phyloP scores from a whole-genome alignment of 2,797 vertebrate genomes.

The Eulemur mongoz region DNA sequence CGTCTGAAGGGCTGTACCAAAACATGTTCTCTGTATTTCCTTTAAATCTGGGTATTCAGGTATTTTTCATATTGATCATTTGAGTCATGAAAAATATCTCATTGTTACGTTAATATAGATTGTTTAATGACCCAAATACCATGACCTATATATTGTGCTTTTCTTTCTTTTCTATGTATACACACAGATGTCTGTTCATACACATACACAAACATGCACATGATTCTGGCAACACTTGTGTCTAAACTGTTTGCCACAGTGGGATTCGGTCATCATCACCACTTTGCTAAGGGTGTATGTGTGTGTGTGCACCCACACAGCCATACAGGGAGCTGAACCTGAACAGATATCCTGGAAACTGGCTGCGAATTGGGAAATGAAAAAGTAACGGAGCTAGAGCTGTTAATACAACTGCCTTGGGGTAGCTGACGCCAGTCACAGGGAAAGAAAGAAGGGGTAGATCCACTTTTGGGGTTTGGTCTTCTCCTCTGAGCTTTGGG shows the following conservation, averaged over 20 bases:
- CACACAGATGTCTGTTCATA: neutral
- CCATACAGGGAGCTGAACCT: fast-evolving
- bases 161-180: neutral
- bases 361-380: neutral
- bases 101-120: neutral
- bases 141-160: neutral
- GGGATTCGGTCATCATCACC: neutral
- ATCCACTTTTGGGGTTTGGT: neutral
- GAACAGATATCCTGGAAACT: neutral
- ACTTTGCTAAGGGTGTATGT: neutral
- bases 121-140: neutral
- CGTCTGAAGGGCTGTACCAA: neutral
- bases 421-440: neutral
- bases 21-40: neutral
- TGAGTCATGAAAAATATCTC: neutral
- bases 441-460: neutral
- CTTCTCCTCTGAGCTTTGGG: neutral
- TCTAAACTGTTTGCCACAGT: neutral
- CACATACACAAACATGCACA: neutral
- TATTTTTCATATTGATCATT: neutral
- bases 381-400: neutral
- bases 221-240: neutral
- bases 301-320: neutral
- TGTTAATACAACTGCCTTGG: neutral
- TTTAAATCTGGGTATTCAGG: neutral